Evolutionary conservation across 1,140 invertebrate genomes (phyloP).

Genomic region (Lasioglossum baleicum): DNA sequence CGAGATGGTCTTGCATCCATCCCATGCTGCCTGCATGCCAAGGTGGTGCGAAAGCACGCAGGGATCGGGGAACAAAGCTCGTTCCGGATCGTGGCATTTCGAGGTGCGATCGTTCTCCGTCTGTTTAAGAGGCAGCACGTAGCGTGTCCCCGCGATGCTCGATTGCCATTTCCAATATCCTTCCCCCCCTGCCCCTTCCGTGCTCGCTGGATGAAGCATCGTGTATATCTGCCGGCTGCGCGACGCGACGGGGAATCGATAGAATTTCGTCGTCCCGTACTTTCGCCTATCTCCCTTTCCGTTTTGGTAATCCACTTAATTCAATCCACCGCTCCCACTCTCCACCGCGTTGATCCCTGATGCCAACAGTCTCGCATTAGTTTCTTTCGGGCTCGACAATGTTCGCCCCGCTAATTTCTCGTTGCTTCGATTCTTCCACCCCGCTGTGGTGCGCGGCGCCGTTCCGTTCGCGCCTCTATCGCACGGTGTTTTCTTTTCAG

Average conservation of each 20-base stretch:
- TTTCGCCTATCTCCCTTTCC: slow-evolving; percentile 18
- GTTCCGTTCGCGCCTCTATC: neutral
- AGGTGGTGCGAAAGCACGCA: slow-evolving; percentile 16
- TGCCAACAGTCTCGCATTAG: neutral
- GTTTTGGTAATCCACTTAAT: slow-evolving; percentile 47
- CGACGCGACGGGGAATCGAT: slow-evolving; percentile 35
- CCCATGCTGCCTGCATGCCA: slow-evolving; percentile 9
- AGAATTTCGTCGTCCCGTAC: slow-evolving; percentile 52
- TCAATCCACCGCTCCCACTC: slow-evolving; percentile 24
- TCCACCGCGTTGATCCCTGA: slow-evolving; percentile 9
- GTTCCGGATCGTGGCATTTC: slow-evolving; percentile 19
- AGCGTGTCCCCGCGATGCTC: slow-evolving; percentile 48
- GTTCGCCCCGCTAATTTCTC: neutral
- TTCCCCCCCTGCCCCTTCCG: slow-evolving; percentile 2
- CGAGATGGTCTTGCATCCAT: neutral
- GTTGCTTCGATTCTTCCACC: neutral
- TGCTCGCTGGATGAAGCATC: slow-evolving; percentile 1
- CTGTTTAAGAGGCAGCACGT: slow-evolving; percentile 25
- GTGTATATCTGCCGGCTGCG: slow-evolving; percentile 17
- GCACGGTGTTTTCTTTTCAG: neutral
- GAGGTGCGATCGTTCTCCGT: slow-evolving; percentile 30
- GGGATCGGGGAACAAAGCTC: slow-evolving; percentile 16
- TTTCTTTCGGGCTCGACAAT: slow-evolving; percentile 34
- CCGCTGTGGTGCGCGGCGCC: too few relatives aligned
- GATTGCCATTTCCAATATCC: slow-evolving; percentile 69